Base-by-base conservation (phyloP, 2,113 vertebrate species). In the Ptychochromis oligacanthus region DNA sequence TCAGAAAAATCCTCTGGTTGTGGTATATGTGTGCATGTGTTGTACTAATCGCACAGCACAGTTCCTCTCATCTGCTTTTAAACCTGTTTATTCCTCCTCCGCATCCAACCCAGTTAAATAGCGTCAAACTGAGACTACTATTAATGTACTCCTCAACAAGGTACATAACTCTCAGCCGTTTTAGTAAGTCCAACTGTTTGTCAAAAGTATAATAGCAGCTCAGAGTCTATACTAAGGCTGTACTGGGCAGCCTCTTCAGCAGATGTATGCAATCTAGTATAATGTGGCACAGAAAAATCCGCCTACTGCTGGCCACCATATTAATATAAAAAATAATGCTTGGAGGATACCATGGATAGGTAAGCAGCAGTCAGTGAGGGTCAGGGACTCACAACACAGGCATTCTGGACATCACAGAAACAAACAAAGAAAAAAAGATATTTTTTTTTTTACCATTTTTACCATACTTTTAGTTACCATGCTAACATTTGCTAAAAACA, bases 11-110 rank as follows among this genome's bases (percentile, higher is more conserved):
- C 85, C 81, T 87, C 77, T 67, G 70, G 64, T 85, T 83, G 38
- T 57, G 75, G 62, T 75, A 20, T 61, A 13, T 64, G 52, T 75
- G 84, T 86, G 82, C 80, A 82, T 83, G 76, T 88, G 65, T 85
- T 74, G 34, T 20, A 49, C 55, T 91, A 88, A 91, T 88, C 81
- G 61, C 7, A 12, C 59, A 22, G 65, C 49, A 79, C 57, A 81
- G 43, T 31, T 75, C 65, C 77, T 88, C 82, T 90, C 87, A 82
- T 90, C 86, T 87, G 80, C 70, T 77, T 81, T 85, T 74, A 89
- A 77, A 86, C 67, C 67, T 76, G 83, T 83, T 86, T 87, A 85
- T 85, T 87, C 60, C 86, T 85, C 85, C 64, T 85, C 77, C 46
- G 49, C 76, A 80, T 13, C 72, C 43, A 38, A 40, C n/a, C 24